Conservation (phyloP, 2,888 invertebrate species). For the Archaeoteleia sp. region DNA sequence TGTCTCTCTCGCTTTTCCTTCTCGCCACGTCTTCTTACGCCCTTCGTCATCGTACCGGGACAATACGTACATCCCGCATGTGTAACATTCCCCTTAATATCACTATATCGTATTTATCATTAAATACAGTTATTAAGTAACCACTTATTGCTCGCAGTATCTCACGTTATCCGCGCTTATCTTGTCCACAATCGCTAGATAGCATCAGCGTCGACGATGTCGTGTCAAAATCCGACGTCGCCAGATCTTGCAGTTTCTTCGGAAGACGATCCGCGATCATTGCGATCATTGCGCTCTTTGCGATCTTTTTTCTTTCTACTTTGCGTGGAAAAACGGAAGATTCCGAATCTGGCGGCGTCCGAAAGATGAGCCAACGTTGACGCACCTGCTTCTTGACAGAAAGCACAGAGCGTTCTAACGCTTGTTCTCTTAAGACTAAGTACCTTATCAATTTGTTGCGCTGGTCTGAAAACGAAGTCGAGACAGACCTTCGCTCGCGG, state of each 20-base stretch:
- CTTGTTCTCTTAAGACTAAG: slow-evolving; percentile 23
- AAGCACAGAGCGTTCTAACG: slow-evolving; percentile 6
- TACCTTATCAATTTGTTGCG: slow-evolving; percentile 52
- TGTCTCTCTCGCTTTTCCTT: slow-evolving; percentile 26
- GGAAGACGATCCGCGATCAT: slow-evolving; percentile 25
- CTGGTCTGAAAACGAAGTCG: slow-evolving; percentile 54
- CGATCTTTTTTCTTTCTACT: slow-evolving; percentile 1
- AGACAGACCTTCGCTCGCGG: slow-evolving; percentile 44
- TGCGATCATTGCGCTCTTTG: not conserved
- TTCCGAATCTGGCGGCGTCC: slow-evolving; percentile 1
- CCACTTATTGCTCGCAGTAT: slow-evolving; percentile 71
- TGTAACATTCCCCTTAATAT: slow-evolving; percentile 45
- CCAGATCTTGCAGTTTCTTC: slow-evolving; percentile 7
- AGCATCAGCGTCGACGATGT: not conserved
- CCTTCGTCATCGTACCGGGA: slow-evolving; percentile 36
- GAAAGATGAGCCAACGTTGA: not conserved
- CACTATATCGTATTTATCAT: slow-evolving; percentile 54
- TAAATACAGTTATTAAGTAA: slow-evolving; percentile 63
- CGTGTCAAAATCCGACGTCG: not conserved
- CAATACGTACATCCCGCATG: slow-evolving; percentile 48
- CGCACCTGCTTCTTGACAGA: not conserved
- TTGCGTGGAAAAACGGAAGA: slow-evolving; percentile 24
- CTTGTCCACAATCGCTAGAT: not conserved
- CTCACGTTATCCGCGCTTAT: slow-evolving; percentile 47
- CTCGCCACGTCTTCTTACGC: slow-evolving; percentile 23